Evolutionary conservation across 1,140 invertebrate genomes (phyloP).

Genomic region (Aphis craccivora): DNA sequence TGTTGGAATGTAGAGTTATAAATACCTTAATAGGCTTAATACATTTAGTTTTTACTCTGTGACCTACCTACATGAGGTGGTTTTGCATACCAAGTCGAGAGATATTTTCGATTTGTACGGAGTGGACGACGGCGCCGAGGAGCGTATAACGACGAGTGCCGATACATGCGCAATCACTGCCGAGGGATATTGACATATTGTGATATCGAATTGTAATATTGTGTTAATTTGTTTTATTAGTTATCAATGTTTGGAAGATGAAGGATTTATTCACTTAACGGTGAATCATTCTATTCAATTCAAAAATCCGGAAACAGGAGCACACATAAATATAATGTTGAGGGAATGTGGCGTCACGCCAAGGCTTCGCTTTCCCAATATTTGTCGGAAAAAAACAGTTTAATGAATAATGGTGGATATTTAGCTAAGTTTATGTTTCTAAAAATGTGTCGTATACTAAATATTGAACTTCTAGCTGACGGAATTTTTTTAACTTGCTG

Average conservation of each 20-base stretch:
- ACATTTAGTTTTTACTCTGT: too few relatives aligned
- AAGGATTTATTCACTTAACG: conserved; percentile 59
- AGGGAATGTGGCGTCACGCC: conserved; percentile 49
- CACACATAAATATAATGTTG: conserved; percentile 59
- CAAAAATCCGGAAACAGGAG: conserved; percentile 59
- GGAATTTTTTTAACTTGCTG: not conserved
- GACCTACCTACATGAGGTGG: too few relatives aligned
- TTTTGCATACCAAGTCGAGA: too few relatives aligned
- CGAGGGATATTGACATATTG: not conserved
- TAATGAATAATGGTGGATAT: conserved; percentile 43
- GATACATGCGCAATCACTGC: not conserved
- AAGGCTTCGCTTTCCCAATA: conserved; percentile 19
- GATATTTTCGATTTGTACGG: too few relatives aligned
- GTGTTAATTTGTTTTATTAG: conserved; percentile 16
- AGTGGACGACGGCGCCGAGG: too few relatives aligned
- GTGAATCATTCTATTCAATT: conserved; percentile 61
- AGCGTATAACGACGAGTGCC: too few relatives aligned
- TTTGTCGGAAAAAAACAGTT: not conserved
- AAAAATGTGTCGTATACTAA: not conserved
- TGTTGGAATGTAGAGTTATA: too few relatives aligned
- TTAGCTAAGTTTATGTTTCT: conserved; percentile 47
- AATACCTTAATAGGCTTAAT: too few relatives aligned
- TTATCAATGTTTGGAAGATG: conserved; percentile 26
- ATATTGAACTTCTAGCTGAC: not conserved
- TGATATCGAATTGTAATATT: not conserved